These are phyloP conservation scores for Misgurnus anguillicaudatus DNA, from an alignment of 2,113 vertebrate genomes.

Conservation along the genomic window DNA sequence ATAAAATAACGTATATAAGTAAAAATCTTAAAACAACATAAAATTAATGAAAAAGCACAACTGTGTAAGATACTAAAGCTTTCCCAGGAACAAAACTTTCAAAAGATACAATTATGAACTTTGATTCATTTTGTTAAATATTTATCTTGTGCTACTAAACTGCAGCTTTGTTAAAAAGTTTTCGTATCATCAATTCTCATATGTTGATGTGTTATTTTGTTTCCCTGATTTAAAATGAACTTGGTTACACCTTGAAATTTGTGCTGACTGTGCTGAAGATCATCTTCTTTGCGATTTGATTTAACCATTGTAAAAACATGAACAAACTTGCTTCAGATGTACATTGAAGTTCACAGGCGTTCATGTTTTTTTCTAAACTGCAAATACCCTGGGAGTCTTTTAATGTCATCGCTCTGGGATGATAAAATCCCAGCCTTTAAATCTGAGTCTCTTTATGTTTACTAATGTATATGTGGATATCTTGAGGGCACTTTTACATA, in stretches of 20 bases:
- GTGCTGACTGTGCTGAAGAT: not conserved
- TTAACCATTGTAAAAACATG: constrained; percentile 14
- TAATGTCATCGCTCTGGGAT: constrained; percentile 5
- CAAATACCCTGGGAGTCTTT: not conserved
- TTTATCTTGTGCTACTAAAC: not conserved
- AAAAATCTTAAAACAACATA: not conserved
- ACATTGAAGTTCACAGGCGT: constrained; percentile 4
- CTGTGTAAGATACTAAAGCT: not conserved
- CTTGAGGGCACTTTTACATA: not conserved
- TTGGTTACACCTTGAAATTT: not conserved
- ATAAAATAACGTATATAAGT: too few species aligned
- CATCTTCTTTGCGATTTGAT: constrained; percentile 1
- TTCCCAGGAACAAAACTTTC: too few species aligned
- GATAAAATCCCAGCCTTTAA: constrained; percentile 11
- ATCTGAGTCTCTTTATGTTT: constrained; percentile 3
- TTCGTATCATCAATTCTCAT: not conserved
- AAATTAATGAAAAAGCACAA: not conserved
- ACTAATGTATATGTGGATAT: not conserved
- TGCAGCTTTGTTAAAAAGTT: not conserved
- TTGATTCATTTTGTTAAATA: not conserved
- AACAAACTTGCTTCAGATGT: constrained; percentile 41
- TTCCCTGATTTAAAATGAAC: not conserved
- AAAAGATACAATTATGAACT: not conserved
- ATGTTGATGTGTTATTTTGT: not conserved
- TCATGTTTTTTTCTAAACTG: constrained; percentile 1